Evolutionary conservation across 23 tunicate species (phyloP).

Genomic region (Trididemnum miniatum): DNA sequence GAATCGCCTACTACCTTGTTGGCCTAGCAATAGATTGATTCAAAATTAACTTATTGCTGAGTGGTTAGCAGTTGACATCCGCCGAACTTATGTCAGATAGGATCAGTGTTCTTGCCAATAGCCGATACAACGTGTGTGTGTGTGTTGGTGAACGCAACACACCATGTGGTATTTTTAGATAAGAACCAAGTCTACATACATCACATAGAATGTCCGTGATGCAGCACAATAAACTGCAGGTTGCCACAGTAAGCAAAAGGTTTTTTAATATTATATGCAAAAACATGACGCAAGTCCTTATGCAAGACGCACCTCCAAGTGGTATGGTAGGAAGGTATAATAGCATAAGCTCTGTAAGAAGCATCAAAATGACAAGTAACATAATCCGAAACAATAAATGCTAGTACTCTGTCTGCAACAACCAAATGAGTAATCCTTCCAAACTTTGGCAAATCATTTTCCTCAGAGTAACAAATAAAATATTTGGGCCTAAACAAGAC

Average conservation of each 20-base stretch:
- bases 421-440: background rate
- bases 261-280: background rate
- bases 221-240: background rate
- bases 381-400: background rate
- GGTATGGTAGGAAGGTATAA: background rate
- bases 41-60: too few species aligned
- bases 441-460: background rate
- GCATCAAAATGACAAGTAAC: background rate
- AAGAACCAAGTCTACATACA: too few species aligned
- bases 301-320: background rate
- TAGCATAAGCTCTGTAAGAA: background rate
- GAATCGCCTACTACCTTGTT: too few species aligned
- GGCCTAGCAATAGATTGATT: too few species aligned
- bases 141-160: too few species aligned
- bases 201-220: background rate
- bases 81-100: too few species aligned
- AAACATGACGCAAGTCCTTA: background rate
- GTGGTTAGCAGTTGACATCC: too few species aligned
- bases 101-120: too few species aligned
- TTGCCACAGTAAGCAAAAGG: background rate
- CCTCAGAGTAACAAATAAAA: constrained; percentile 1
- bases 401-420: background rate
- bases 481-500: constrained; percentile 13
- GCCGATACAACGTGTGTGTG: too few species aligned
- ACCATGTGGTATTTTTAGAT: too few species aligned